phyloP scores from a whole-genome alignment of 2,888 invertebrate species.

The Tupiocoris notatus region DNA sequence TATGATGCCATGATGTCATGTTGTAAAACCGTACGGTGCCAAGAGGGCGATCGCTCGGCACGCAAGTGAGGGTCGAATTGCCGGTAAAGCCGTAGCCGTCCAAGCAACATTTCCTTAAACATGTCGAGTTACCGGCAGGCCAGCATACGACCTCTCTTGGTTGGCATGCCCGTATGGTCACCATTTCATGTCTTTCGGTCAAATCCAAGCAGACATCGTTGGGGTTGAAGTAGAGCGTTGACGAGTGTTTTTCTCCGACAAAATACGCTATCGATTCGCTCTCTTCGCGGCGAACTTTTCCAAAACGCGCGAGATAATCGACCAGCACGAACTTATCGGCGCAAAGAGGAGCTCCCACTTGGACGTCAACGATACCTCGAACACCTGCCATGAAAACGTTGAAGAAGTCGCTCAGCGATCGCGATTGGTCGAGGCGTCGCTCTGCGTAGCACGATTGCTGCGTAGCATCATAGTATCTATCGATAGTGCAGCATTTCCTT shows the following conservation, averaged over 20 bases:
- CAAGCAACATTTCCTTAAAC: slow-evolving; percentile 54
- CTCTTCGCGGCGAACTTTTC: slow-evolving; percentile 43
- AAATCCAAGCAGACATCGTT: slow-evolving; percentile 52
- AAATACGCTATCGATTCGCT: slow-evolving; percentile 46
- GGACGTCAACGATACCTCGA: slow-evolving; percentile 44
- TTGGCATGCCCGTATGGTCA: slow-evolving; percentile 48
- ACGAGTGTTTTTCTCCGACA: slow-evolving; percentile 14
- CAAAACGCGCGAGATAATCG: slow-evolving; percentile 45
- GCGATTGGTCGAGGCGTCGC: slow-evolving; percentile 7
- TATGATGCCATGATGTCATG: no score
- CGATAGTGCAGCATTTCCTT: slow-evolving; percentile 49
- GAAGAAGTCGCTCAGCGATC: slow-evolving; percentile 41
- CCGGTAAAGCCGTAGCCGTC: slow-evolving; percentile 50
- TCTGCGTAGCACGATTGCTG: slow-evolving; percentile 46
- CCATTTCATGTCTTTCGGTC: slow-evolving; percentile 43
- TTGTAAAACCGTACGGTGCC: slow-evolving; percentile 27
- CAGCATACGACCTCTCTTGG: slow-evolving; percentile 47
- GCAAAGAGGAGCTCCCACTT: slow-evolving; percentile 47
- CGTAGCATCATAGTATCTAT: slow-evolving; percentile 45
- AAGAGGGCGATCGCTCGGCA: slow-evolving; percentile 3
- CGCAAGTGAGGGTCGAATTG: slow-evolving; percentile 12
- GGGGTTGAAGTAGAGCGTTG: slow-evolving; percentile 36
- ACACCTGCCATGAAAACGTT: slow-evolving; percentile 44
- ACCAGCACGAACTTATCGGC: slow-evolving; percentile 41
- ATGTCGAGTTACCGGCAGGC: slow-evolving; percentile 49